Conservation (phyloP, 2,888 invertebrate genomes). For the Theretra japonica region DNA sequence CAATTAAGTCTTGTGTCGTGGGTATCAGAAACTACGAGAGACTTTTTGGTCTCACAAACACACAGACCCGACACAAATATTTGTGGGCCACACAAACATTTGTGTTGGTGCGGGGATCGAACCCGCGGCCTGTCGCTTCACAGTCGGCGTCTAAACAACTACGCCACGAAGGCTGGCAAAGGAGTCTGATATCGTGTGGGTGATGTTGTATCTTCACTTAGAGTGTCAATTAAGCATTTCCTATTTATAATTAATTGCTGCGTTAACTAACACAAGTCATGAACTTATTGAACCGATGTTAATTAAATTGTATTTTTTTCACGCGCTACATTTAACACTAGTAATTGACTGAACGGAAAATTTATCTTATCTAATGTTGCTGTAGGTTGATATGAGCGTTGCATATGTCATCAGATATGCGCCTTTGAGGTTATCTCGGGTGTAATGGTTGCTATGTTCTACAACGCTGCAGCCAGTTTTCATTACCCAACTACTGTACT, state of each 20-base stretch:
- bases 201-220: background rate
- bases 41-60: no score
- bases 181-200: no score
- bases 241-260: slow-evolving; percentile 5
- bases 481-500: background rate
- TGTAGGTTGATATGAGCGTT: slow-evolving; percentile 44
- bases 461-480: background rate
- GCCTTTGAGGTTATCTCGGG: slow-evolving; percentile 51
- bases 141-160: no score
- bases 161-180: no score
- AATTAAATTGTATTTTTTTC: background rate
- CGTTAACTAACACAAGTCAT: background rate
- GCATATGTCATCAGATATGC: slow-evolving; percentile 32
- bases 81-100: no score
- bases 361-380: slow-evolving; percentile 68
- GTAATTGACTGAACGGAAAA: slow-evolving; percentile 53
- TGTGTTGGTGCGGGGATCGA: no score
- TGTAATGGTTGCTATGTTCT: slow-evolving; percentile 49
- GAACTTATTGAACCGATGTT: slow-evolving; percentile 1
- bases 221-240: no score
- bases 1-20: no score
- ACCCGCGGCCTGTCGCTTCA: no score
- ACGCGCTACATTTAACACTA: background rate
- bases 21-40: no score
- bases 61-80: no score